These are phyloP conservation scores for Tylochromis polylepis DNA, from an alignment of 2,113 vertebrate species.

Conservation along the genomic window DNA sequence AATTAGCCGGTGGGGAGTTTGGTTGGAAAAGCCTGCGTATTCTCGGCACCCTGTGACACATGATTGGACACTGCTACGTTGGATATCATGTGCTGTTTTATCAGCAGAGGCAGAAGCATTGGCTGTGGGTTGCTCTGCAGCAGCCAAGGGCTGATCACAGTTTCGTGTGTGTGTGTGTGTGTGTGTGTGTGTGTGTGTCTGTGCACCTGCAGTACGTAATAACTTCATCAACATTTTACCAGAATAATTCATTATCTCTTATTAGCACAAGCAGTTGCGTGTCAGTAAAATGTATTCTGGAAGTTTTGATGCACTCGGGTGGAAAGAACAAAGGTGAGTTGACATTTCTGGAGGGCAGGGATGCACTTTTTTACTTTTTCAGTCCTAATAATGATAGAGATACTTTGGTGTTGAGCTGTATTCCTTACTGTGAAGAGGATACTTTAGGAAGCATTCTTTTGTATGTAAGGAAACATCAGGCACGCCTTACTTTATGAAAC, in stretches of 20 bases:
- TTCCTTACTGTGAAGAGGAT: neutral
- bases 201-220: neutral
- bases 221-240: neutral
- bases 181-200: neutral
- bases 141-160: neutral
- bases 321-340: neutral
- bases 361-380: neutral
- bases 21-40: conserved; percentile 8
- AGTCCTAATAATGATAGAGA: neutral
- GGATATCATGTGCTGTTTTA: conserved; percentile 20
- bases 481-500: neutral
- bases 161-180: neutral
- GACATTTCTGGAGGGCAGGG: neutral
- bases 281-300: neutral
- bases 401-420: neutral
- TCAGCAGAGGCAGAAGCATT: neutral
- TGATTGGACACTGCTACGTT: conserved; percentile 25
- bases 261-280: neutral
- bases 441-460: neutral
- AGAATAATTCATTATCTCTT: neutral
- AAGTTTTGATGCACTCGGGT: neutral
- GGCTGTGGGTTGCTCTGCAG: neutral
- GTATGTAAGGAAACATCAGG: neutral
- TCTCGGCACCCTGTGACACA: neutral
- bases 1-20: conserved; percentile 29